These are phyloP conservation scores for Tipula helvola DNA, from an alignment of 2,888 invertebrate species.

Conservation along the genomic window DNA sequence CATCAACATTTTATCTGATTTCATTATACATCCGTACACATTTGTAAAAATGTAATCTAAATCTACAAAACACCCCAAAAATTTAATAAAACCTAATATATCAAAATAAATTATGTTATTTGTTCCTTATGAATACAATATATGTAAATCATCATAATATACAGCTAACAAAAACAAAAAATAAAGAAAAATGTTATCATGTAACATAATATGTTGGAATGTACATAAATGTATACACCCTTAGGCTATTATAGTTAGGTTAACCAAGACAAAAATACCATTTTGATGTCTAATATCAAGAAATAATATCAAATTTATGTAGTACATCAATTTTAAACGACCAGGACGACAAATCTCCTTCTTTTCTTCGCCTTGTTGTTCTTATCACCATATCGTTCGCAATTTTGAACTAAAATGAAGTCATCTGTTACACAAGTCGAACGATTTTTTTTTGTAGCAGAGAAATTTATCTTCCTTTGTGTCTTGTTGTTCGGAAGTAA, in stretches of 20 bases:
- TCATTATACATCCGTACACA: neutral
- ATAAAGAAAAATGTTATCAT: neutral
- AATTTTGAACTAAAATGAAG: neutral
- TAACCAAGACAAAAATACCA: neutral
- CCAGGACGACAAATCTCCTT: neutral
- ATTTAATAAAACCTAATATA: neutral
- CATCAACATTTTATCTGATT: too few relatives aligned
- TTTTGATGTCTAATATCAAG: neutral
- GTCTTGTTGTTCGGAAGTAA: neutral
- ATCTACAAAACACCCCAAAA: neutral
- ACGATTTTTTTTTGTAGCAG: neutral
- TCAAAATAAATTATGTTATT: neutral
- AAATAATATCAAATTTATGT: neutral
- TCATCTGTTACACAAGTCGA: neutral
- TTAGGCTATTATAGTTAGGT: neutral
- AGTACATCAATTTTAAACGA: conserved; percentile 4
- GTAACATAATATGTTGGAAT: neutral
- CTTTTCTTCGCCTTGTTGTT: neutral
- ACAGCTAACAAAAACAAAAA: neutral
- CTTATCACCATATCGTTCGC: neutral
- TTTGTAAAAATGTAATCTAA: neutral
- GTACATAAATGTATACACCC: neutral
- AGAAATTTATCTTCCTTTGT: neutral
- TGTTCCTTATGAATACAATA: neutral
- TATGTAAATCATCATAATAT: neutral